Conservation (phyloP, 2,113 vertebrate genomes). For the Porphyrio hochstetteri region DNA sequence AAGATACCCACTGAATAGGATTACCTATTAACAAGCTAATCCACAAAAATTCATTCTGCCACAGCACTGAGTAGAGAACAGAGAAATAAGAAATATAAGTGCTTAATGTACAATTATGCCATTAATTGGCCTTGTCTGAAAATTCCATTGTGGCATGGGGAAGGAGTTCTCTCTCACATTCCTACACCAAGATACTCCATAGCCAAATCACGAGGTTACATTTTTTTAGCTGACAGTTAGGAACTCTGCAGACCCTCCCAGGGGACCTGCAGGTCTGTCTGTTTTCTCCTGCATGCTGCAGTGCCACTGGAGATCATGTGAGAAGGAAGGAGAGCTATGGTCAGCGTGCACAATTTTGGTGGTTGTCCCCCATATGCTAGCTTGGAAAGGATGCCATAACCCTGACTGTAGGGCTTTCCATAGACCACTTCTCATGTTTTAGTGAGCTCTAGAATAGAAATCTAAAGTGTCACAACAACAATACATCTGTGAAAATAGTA, state of each 20-base stretch:
- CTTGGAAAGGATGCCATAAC: neutral
- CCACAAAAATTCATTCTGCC: neutral
- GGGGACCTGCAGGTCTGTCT: neutral
- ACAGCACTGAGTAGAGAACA: neutral
- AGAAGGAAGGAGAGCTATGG: neutral
- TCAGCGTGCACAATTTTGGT: accelerated
- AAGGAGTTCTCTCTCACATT: neutral
- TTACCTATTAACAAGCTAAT: constrained; percentile 5
- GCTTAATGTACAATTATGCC: neutral
- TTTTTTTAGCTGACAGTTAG: neutral
- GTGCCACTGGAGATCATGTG: neutral
- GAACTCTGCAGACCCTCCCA: neutral
- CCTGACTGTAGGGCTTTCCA: neutral
- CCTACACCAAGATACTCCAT: neutral
- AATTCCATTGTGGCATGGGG: neutral
- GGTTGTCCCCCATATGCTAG: neutral
- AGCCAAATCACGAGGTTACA: neutral
- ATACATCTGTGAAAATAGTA: neutral
- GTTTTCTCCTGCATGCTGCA: neutral
- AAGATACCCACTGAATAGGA: constrained; percentile 14
- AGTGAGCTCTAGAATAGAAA: neutral
- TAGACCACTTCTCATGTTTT: neutral
- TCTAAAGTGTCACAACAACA: neutral
- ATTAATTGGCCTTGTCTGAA: neutral
- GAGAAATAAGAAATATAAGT: neutral